Evolutionary conservation across 2,797 vertebrate species (phyloP), one percentile per base, ranked within the genome.

Genomic region (Coregonus suidteri): DNA sequence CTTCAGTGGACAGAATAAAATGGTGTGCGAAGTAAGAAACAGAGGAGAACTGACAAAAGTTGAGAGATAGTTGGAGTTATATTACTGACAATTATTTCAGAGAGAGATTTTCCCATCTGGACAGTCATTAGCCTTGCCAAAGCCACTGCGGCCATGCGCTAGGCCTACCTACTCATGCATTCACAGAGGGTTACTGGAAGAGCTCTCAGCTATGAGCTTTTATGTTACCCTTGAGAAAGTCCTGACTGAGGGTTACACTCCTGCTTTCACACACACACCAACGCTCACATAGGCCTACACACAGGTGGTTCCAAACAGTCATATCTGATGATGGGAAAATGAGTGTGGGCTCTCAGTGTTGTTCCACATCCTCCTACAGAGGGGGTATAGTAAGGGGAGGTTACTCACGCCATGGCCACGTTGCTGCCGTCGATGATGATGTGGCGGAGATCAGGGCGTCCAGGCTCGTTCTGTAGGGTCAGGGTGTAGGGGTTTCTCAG

Each of bases 381-480:
- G 6, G 18, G 4, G 20, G 59, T 13, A 14, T 34, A 53, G 35
- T 75, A 69, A 80, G 37, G 65, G 67, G 34, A 41, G 15, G 20
- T 78, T 73, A 98, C 98, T 98, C 89, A 99, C 98, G 96, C 92
- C 91, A 99, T 98, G 0, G 98, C 97, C 81, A 99, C 96, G 18
- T 99, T 99, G 92, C 98, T 99, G 83, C 98, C 98, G 41, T 99
- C 98, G 75, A 99, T 99, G 84, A 99, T 95, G 52, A 99, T 91
- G 81, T 99, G 96, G 51, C 96, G 94, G 79, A 99, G 93, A 52
- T 95, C 91, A 0, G 79, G 87, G 66, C 86, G 92, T 20, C 98
- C 98, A 0, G 95, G 95, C 78, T 98, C 96, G 2, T 98, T 97
- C 71, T 96, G 96, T 87, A 99, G 89, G 75, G 96, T 95, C 86